A percentile compares a stretch with the other conserved stretches of the same genome.
Conservation (phyloP, 2,797 vertebrate genomes). For the Neoniphon sammara region DNA sequence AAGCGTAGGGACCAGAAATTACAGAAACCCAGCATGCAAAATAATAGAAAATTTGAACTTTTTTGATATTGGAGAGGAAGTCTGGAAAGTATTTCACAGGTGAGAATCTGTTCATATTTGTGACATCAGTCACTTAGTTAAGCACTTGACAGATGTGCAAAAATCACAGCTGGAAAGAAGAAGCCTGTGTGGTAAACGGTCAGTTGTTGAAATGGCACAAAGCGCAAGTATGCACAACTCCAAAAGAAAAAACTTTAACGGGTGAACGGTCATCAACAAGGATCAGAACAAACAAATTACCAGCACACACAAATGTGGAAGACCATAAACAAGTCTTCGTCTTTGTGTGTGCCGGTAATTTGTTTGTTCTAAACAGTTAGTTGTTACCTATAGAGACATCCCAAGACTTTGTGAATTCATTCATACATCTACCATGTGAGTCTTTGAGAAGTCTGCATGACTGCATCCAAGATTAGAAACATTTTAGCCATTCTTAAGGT, state of each 20-base stretch:
- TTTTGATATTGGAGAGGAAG: slow-evolving; percentile 17
- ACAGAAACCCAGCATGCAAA: background rate
- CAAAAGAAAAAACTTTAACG: too few relatives aligned
- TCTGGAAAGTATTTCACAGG: background rate
- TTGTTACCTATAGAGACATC: slow-evolving; percentile 10
- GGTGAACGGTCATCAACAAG: too few relatives aligned
- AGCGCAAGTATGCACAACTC: too few relatives aligned
- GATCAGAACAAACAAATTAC: too few relatives aligned
- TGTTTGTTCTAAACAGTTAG: slow-evolving; percentile 15
- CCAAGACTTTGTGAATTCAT: slow-evolving; percentile 34
- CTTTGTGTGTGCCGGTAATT: too few relatives aligned
- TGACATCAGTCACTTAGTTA: background rate
- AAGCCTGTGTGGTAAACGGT: slow-evolving; percentile 16
- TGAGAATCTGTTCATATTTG: too few relatives aligned
- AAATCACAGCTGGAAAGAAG: background rate
- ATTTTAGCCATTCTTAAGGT: background rate
- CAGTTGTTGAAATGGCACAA: too few relatives aligned
- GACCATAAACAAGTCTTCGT: too few relatives aligned
- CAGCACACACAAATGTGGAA: too few relatives aligned
- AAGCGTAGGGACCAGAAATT: slow-evolving; percentile 25
- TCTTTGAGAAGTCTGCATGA: slow-evolving; percentile 44
- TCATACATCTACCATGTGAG: slow-evolving; percentile 35
- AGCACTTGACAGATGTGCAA: background rate
- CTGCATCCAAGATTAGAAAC: slow-evolving; percentile 9
- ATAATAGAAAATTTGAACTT: slow-evolving; percentile 20